Evolutionary conservation across 1,140 invertebrate genomes (phyloP).

Genomic region (Globodera rostochiensis): DNA sequence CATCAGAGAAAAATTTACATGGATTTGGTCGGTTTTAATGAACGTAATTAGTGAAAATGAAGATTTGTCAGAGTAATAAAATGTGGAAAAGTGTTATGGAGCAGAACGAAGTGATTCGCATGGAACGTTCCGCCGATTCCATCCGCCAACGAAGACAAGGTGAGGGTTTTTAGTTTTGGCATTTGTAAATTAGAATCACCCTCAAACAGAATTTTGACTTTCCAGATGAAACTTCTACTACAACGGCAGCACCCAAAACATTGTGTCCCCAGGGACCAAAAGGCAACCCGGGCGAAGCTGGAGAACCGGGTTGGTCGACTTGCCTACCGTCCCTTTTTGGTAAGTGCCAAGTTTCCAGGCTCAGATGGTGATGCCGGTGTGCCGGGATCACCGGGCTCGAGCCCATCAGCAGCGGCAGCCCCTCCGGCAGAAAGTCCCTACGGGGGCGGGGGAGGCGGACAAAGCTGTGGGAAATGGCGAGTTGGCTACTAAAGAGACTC

Average conservation of each 20-base stretch:
- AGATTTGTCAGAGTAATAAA: constrained; percentile 29
- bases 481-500: not conserved
- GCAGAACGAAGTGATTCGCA: constrained; percentile 36
- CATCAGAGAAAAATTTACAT: constrained; percentile 27
- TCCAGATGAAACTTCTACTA: constrained; percentile 11
- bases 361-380: constrained; percentile 21
- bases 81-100: constrained; percentile 51
- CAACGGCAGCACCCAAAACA: not conserved
- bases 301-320: constrained; percentile 4
- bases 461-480: constrained; percentile 27
- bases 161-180: constrained; percentile 3
- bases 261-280: constrained; percentile 18
- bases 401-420: not conserved
- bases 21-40: constrained; percentile 11
- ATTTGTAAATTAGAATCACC: not conserved
- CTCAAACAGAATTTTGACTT: not conserved
- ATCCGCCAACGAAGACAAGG: constrained; percentile 43
- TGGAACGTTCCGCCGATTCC: constrained; percentile 11
- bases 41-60: not conserved
- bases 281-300: constrained; percentile 6
- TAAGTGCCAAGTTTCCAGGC: constrained; percentile 1
- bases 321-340: not conserved
- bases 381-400: constrained; percentile 25
- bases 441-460: not conserved
- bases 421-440: constrained; percentile 8